Base-by-base conservation (phyloP, 2,113 vertebrate species). In the Cacatua alba region DNA sequence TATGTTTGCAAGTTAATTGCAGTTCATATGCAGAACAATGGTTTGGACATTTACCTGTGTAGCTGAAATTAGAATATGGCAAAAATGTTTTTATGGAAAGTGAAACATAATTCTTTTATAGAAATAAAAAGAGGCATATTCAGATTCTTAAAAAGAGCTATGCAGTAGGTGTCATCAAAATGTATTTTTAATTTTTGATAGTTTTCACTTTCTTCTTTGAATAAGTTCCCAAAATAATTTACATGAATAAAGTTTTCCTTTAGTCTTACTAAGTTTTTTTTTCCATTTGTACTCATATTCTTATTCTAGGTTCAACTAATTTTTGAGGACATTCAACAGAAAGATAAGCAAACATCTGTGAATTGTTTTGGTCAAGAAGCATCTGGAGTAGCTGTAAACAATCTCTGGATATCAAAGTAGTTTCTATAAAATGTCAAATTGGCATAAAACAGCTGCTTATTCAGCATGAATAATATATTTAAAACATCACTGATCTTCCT, bases 281-380 rank as follows among this genome's bases (percentile, higher is more conserved):
- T 71, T 72, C 9, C 4, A 11, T 76, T 92, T 92, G 24, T 71
- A 26, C 35, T 52, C 80, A 3, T 46, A 11, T 95, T 92, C 72
- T 91, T 94, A 35, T 79, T 93, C 13, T 72, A 98, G 98, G 97
- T 39, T 85, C 94, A 0, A 51, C 91, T 63, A 69, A 75, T 92
- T 77, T 88, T 43, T 63, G 92, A 92, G 85, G 75, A 11, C 52
- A 13, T 52, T 59, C 81, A 3, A 10, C 41, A 13, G 44, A 91
- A 46, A 95, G 91, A 94, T 92, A 93, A 97, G 39, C 33, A 20
- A 51, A 60, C 17, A 37, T 43, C 63, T 87, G 44, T 67, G 87
- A 67, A 63, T 68, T 86, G 18, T 52, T 90, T 88, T 78, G 68
- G 39, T 83, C 39, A 67, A 20, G 72, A 75, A 67, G 17, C 51